Percentiles rank a stretch among this genome's conserved stretches.
Conservation (phyloP, 2,113 vertebrate species). For the Pterocles orientalis region DNA sequence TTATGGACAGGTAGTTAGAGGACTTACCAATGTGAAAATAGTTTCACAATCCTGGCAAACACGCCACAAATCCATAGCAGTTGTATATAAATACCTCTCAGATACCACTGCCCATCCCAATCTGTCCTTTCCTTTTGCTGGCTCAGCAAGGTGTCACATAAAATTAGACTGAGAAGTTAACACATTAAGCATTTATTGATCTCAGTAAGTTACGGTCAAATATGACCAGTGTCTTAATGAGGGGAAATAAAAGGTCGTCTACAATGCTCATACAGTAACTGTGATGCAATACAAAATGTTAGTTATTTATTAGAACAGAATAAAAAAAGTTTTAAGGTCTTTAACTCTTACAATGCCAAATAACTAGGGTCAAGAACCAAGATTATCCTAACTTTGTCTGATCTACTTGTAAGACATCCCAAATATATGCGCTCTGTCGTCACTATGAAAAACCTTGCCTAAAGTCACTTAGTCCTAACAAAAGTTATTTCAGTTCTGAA, state of each 20-base stretch:
- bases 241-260: background rate
- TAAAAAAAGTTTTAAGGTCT: background rate
- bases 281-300: background rate
- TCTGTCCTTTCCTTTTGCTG: conserved; percentile 16
- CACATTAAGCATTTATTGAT: conserved; percentile 54
- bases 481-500: background rate
- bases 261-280: background rate
- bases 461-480: background rate
- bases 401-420: background rate
- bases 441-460: background rate
- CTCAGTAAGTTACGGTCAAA: conserved; percentile 23
- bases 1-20: background rate
- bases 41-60: conserved; percentile 3
- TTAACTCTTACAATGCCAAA: background rate
- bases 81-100: conserved; percentile 19
- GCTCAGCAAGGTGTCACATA: conserved; percentile 30
- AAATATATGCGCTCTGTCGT: background rate
- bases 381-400: background rate
- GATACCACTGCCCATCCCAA: background rate
- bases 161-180: conserved; percentile 29
- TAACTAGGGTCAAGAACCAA: background rate
- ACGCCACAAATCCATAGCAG: background rate
- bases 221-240: background rate
- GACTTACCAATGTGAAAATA: background rate
- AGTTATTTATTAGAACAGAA: background rate